Percentiles rank a stretch among this genome's conserved stretches.
Conservation (phyloP, 35 echinoderm and acorn worm genomes). For the Heliocidaris tuberculata region DNA sequence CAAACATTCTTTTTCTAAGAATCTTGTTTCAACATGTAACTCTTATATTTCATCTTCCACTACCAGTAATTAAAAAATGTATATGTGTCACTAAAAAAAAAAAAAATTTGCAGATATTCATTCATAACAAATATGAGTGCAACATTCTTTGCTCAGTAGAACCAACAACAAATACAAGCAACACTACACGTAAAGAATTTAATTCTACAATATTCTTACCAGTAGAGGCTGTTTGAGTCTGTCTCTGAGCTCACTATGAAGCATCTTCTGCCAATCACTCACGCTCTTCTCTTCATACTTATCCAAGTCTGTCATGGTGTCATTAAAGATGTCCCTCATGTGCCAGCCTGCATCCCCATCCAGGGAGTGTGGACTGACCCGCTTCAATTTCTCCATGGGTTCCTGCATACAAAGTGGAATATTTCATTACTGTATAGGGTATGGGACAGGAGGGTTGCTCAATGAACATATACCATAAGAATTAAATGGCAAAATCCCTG, state of each 20-base stretch:
- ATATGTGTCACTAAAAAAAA: too few relatives aligned
- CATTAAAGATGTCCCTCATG: slow-evolving; percentile 92
- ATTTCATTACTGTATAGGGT: neutral
- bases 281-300: slow-evolving; percentile 83
- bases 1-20: too few relatives aligned
- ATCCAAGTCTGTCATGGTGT: slow-evolving; percentile 82
- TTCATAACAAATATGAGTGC: too few relatives aligned
- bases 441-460: neutral
- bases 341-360: slow-evolving; percentile 98
- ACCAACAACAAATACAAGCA: too few relatives aligned
- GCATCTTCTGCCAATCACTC: slow-evolving; percentile 73
- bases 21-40: too few relatives aligned
- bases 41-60: too few relatives aligned
- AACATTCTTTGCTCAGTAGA: too few relatives aligned
- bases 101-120: too few relatives aligned
- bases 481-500: too few relatives aligned
- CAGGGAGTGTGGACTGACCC: slow-evolving; percentile 94
- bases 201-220: slow-evolving; percentile 52
- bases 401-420: slow-evolving; percentile 61
- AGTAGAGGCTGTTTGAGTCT: slow-evolving; percentile 93
- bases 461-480: too few relatives aligned
- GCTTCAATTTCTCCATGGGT: slow-evolving; percentile 92
- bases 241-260: slow-evolving; percentile 88
- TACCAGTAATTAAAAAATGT: too few relatives aligned
- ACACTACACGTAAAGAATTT: too few relatives aligned